Evolutionary conservation across 2,888 invertebrate genomes (phyloP), one percentile per base, ranked within the genome.

Genomic region (Sinohyriopsis cumingii): DNA sequence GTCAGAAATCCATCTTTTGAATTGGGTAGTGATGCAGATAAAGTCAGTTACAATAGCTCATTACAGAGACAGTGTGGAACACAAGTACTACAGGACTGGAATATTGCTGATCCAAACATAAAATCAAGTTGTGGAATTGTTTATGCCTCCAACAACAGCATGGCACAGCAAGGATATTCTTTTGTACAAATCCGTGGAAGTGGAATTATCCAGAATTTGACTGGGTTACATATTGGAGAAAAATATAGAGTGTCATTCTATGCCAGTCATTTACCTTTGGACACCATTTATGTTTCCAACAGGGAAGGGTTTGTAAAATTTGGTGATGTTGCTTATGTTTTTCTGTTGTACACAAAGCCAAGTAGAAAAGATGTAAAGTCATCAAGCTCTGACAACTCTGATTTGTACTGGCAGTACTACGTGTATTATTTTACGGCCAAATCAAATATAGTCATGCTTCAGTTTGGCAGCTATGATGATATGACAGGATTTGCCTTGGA

Each of bases 401-500:
- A 63, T 12, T 55, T 68, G 19, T 55, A 57, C 1, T 75, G 75
- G 75, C 75, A 75, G 25, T 63, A 75, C 55, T 72, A 75, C 66
- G n/a, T 56, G 4, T 75, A 66, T 68, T 71, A 57, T 55, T 70
- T 75, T 22, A 28, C 63, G 28, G 18, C 57, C 5, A 24, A 28
- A 24, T 54, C 45, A 22, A 45, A 55, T 28, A 61, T 18, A 20
- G 53, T 63, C 53, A 60, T 15, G n/a, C 22, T 73, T n/a, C 55
- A 56, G 24, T 28, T 73, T 53, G 65, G 69, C 12, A 69, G 69
- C 24, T 33, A 69, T 18, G 57, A 55, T 25, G 54, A 25, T 9
- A 55, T 61, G 5, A 24, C 45, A 33, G 63, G 67, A 20, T 66
- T 71, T 65, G 75, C 70, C 15, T 20, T 75, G 9, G 72, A 75